Percentiles rank a stretch among this genome's conserved stretches.
These are phyloP conservation scores for Epistrophella euchroma DNA, from an alignment of 2,888 invertebrate genomes.

Conservation along the genomic window DNA sequence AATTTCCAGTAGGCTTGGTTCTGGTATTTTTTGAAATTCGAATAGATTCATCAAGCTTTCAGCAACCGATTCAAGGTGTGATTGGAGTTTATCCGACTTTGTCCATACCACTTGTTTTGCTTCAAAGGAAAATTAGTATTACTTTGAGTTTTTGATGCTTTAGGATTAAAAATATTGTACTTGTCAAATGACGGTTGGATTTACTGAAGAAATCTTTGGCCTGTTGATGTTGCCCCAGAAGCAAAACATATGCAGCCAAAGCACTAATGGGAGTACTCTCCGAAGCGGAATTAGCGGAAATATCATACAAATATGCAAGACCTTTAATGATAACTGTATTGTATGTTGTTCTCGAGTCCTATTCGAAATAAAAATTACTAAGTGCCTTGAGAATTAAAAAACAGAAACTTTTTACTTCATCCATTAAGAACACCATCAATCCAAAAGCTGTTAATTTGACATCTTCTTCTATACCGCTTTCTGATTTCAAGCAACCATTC, in stretches of 20 bases:
- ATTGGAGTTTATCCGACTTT: constrained; percentile 5
- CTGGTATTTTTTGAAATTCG: constrained; percentile 78
- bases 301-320: constrained; percentile 18
- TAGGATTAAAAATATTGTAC: neutral
- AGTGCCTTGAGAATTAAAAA: neutral
- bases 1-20: constrained; percentile 83
- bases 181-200: neutral
- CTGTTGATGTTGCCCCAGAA: constrained; percentile 35
- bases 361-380: neutral
- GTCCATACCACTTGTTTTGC: constrained; percentile 79
- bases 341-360: constrained; percentile 78
- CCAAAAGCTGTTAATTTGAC: constrained; percentile 91
- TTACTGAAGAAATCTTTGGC: constrained; percentile 15
- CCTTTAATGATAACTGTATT: constrained; percentile 88
- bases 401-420: constrained; percentile 83
- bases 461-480: constrained; percentile 88
- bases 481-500: constrained; percentile 92
- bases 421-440: constrained; percentile 89
- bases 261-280: neutral
- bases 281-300: neutral
- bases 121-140: constrained; percentile 79
- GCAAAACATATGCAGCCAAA: constrained; percentile 43
- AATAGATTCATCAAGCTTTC: constrained; percentile 81
- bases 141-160: constrained; percentile 83
- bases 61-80: constrained; percentile 79